Base-by-base conservation (phyloP, 2,888 invertebrate genomes). In the Diplolepis rosae region DNA sequence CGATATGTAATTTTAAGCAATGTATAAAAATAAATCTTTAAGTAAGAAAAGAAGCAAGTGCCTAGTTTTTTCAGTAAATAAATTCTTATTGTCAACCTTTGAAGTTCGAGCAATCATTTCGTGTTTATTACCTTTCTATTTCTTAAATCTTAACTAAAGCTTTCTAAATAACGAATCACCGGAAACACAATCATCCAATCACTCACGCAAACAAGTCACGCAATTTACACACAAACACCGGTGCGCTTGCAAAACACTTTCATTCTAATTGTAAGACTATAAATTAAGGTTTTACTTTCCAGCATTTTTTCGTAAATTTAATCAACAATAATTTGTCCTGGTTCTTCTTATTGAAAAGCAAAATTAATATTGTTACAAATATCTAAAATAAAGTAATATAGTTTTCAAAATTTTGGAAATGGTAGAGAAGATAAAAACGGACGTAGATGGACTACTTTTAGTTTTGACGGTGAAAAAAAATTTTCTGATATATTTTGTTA, bases 161-260 rank as follows among this genome's bases (percentile, higher is more conserved):
- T 56, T 56, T 56, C 56, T 56, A 56, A 56, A 35, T 56, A 32
- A 35, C 56, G 56, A 35, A 35, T 56, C 13, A 3, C 56, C 56
- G 35, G 56, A 56, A 56, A 56, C 30, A 56, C 56, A 24, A 56
- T 56, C 56, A n/a, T n/a, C n/a, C 9, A n/a, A 39, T 15, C 22
- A n/a, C 24, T 61, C 61, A 61, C 61, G 61, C 61, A 61, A 56
- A 56, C 35, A 39, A 22, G 61, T 61, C 61, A 61, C 61, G 61
- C 39, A 61, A 61, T 61, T 61, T 39, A 27, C 61, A 61, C 61
- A 61, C 61, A 61, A 56, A 56, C 56, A 56, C 35, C 22, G 35
- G 13, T 56, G 35, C 35, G 18, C 35, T 56, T 56, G 35, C 56
- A 32, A 61, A 61, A 35, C 61, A 61, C 61, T 61, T 61, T 61